phyloP scores from a whole-genome alignment of 2,113 vertebrate species.

The Kobus ellipsiprymnus region DNA sequence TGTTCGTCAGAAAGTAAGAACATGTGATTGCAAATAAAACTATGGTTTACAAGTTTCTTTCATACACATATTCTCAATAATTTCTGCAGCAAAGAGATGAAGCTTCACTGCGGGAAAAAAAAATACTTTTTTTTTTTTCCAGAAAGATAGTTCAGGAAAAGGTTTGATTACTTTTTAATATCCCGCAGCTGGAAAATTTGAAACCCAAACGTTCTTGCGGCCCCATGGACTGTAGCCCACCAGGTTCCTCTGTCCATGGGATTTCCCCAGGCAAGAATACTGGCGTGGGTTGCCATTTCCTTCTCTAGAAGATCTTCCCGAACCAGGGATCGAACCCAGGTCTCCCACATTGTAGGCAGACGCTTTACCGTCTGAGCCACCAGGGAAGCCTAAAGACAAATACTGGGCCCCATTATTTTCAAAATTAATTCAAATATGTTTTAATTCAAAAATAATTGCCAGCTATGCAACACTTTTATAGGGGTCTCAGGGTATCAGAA shows the following conservation, averaged over 20 bases:
- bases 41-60: not conserved
- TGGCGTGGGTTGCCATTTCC: too few relatives aligned
- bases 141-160: not conserved
- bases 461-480: not conserved
- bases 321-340: too few relatives aligned
- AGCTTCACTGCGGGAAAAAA: not conserved
- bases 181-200: not conserved
- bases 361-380: too few relatives aligned
- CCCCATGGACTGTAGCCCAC: too few relatives aligned
- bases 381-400: not conserved
- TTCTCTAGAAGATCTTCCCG: too few relatives aligned
- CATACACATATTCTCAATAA: not conserved
- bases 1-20: not conserved
- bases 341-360: too few relatives aligned
- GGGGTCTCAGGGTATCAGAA: not conserved
- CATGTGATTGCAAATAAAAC: not conserved
- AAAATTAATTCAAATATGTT: not conserved
- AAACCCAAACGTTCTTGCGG: not conserved
- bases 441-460: constrained; percentile 21
- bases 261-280: too few relatives aligned
- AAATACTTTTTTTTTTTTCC: not conserved
- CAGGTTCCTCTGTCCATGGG: too few relatives aligned
- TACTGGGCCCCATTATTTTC: not conserved
- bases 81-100: not conserved
- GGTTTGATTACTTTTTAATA: not conserved